Evolutionary conservation across 2,113 vertebrate species (phyloP).

Genomic region (Hoplias malabaricus): DNA sequence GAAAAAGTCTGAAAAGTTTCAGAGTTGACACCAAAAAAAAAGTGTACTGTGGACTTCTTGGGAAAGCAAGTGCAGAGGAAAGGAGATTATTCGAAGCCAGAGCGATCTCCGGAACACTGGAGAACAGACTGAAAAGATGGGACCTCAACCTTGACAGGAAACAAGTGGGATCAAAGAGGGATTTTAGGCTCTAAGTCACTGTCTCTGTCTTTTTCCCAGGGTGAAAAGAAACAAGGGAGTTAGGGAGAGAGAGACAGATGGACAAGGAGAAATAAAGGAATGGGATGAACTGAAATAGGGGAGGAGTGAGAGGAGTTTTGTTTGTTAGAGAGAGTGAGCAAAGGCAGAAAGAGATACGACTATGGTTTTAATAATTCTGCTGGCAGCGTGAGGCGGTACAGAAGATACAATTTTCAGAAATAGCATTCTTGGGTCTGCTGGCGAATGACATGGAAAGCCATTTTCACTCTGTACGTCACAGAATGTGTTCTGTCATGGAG

Average conservation of each 20-base stretch:
- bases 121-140: conserved; percentile 36
- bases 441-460: conserved; percentile 28
- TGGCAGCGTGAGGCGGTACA: not conserved
- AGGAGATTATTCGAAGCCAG: conserved; percentile 35
- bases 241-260: not conserved
- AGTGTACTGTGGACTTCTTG: conserved; percentile 21
- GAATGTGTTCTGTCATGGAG: conserved; percentile 13
- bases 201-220: conserved; percentile 35
- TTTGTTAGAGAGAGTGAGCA: not conserved
- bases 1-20: not conserved
- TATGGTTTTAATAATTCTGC: conserved; percentile 13
- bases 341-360: not conserved
- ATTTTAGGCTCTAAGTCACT: conserved; percentile 42
- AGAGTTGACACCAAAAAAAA: not conserved
- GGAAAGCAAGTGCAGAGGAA: conserved; percentile 35
- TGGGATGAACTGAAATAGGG: conserved; percentile 16
- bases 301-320: not conserved
- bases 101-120: conserved; percentile 30
- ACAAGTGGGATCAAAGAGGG: conserved; percentile 48
- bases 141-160: conserved; percentile 51
- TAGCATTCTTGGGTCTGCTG: conserved; percentile 25
- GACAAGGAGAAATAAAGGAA: conserved; percentile 17
- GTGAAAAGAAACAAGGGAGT: conserved; percentile 28
- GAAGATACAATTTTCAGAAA: conserved; percentile 35
- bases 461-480: conserved; percentile 22